Percentiles rank a stretch among this genome's conserved stretches.
These are phyloP conservation scores for Rhinogobius similis DNA, from an alignment of 2,113 vertebrate genomes.

Conservation along the genomic window DNA sequence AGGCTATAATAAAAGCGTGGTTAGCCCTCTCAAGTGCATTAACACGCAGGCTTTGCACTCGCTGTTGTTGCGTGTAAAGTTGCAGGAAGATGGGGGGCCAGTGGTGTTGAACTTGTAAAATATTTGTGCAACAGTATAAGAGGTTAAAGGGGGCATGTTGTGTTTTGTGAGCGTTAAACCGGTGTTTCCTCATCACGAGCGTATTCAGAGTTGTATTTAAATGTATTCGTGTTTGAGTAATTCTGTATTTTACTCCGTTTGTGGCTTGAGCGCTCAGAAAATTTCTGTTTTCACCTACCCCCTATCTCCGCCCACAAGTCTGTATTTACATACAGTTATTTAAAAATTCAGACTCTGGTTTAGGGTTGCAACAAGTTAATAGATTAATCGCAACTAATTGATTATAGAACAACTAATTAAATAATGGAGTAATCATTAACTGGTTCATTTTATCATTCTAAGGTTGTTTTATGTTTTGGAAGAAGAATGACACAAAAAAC, in stretches of 20 bases:
- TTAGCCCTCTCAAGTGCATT: constrained; percentile 26
- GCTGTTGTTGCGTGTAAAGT: neutral
- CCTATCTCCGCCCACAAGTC: too few species aligned
- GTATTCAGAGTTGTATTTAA: neutral
- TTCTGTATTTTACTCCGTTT: neutral
- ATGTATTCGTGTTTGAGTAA: neutral
- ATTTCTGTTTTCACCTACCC: too few species aligned
- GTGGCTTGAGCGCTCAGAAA: too few species aligned
- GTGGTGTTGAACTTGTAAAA: neutral
- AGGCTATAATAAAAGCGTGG: neutral
- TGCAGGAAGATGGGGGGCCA: neutral
- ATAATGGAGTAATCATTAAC: too few species aligned
- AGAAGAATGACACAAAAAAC: too few species aligned
- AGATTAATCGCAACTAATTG: too few species aligned
- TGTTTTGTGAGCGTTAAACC: neutral
- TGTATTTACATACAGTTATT: too few species aligned
- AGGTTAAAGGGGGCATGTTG: neutral
- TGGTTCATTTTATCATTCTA: too few species aligned
- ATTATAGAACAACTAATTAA: too few species aligned
- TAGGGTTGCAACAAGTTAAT: too few species aligned
- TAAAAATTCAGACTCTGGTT: too few species aligned
- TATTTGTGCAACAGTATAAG: neutral
- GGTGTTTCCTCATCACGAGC: neutral
- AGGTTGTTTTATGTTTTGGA: too few species aligned
- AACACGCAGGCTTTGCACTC: neutral